phyloP scores from a whole-genome alignment of 1,140 invertebrate species.

The Caenorhabditis brenneri region DNA sequence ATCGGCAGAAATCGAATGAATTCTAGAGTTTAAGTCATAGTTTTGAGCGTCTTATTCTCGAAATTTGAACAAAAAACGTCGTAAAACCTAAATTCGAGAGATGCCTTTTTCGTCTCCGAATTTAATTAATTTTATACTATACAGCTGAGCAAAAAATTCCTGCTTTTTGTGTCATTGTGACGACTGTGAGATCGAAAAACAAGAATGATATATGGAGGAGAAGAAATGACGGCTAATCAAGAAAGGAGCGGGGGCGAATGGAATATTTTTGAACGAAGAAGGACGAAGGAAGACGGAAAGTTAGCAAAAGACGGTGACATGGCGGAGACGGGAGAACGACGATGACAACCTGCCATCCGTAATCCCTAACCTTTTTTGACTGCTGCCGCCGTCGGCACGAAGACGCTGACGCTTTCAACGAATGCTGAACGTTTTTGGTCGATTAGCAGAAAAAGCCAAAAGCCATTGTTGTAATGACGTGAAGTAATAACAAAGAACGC shows the following conservation, averaged over 20 bases:
- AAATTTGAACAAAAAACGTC: neutral
- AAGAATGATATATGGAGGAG: neutral
- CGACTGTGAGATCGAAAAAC: neutral
- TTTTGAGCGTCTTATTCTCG: no score
- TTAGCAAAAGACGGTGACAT: neutral
- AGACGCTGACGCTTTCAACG: neutral
- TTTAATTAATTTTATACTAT: slow-evolving; percentile 28
- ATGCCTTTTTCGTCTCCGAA: neutral
- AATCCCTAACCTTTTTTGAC: slow-evolving; percentile 36
- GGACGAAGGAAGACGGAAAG: neutral
- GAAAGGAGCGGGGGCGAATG: neutral
- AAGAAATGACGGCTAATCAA: slow-evolving; percentile 27
- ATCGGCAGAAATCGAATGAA: neutral
- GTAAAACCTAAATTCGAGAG: neutral
- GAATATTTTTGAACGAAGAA: neutral
- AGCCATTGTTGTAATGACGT: neutral
- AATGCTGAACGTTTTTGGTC: neutral
- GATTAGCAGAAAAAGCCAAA: neutral
- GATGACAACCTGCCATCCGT: slow-evolving; percentile 13
- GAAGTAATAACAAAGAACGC: neutral
- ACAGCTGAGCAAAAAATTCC: neutral
- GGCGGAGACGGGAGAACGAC: neutral
- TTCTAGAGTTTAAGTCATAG: no score
- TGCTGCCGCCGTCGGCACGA: neutral
- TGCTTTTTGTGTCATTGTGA: neutral